Base-by-base conservation (phyloP, 2,888 invertebrate genomes). In the Perdita meconis region DNA sequence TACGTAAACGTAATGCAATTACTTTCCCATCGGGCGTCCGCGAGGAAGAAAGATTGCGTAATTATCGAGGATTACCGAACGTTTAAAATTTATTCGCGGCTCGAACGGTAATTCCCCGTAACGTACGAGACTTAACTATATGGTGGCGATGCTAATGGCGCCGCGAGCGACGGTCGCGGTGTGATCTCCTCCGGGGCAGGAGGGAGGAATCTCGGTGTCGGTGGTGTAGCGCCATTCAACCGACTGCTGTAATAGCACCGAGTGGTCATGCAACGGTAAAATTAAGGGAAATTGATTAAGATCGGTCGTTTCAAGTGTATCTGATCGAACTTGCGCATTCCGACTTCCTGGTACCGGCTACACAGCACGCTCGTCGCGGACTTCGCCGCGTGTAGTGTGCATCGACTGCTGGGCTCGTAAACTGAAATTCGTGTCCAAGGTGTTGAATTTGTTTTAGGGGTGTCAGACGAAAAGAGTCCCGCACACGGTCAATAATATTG, bases 261-360 rank as follows among this genome's bases (percentile, higher is more conserved):
- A 76, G 76, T 78, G 84, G 84, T 89, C 87, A 87, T 86, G 85
- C 87, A 86, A 87, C 83, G 86, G 80, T 87, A 87, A 86, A 87
- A 89, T 89, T 87, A 87, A 88, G 85, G 82, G 84, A 89, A 88
- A 89, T 86, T 87, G 87, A 89, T 89, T 88, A 86, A 84, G 86
- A 88, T 88, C 87, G 78, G 86, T 71, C 82, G 82, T 85, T 87
- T 85, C 73, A 76, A 80, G 74, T 78, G 67, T 74, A 70, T 78
- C 65, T 59, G 63, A 65, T 69, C 73, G 65, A 68, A 72, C 50
- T 59, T 55, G 59, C 55, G 57, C 63, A 60, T 50, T 44, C 69
- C 8, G 44, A 53, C 42, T 80, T 60, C 71, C 67, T 65, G 73
- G 59, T 61, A 40, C 30, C 50, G 50, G 22, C 26, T 12, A 10